A percentile compares a stretch with the other conserved stretches of the same genome.
Evolutionary conservation across 35 echinoderm and acorn worm genomes (phyloP).

Genomic region (Amphiura filiformis): DNA sequence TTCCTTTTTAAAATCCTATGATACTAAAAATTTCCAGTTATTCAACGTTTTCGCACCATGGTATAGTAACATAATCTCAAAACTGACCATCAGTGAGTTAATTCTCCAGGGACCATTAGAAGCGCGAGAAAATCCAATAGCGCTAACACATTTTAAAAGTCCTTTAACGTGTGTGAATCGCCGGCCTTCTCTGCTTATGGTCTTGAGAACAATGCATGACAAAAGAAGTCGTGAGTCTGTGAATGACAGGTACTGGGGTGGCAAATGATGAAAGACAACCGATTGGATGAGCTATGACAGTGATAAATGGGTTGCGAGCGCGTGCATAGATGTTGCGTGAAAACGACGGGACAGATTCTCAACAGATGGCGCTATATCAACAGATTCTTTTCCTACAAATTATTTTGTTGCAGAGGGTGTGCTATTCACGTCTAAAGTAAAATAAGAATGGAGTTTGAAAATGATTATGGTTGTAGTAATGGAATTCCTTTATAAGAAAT

Average conservation of each 20-base stretch:
- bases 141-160: not conserved
- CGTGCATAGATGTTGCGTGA: not conserved
- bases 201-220: not conserved
- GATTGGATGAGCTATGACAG: not conserved
- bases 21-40: not conserved
- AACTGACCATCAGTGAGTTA: not conserved
- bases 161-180: not conserved
- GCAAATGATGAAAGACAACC: not conserved
- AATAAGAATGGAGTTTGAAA: no score
- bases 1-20: no score
- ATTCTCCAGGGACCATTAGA: not conserved
- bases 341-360: no score
- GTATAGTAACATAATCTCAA: not conserved
- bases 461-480: no score
- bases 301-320: not conserved
- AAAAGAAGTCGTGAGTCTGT: not conserved
- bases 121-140: not conserved
- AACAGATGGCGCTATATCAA: no score
- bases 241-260: not conserved
- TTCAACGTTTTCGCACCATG: not conserved
- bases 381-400: no score
- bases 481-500: no score
- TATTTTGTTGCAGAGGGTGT: no score
- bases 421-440: no score
- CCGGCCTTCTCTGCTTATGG: not conserved